These are phyloP conservation scores for Drosophila gunungcola DNA, from an alignment of 1,140 invertebrate species.

Conservation along the genomic window DNA sequence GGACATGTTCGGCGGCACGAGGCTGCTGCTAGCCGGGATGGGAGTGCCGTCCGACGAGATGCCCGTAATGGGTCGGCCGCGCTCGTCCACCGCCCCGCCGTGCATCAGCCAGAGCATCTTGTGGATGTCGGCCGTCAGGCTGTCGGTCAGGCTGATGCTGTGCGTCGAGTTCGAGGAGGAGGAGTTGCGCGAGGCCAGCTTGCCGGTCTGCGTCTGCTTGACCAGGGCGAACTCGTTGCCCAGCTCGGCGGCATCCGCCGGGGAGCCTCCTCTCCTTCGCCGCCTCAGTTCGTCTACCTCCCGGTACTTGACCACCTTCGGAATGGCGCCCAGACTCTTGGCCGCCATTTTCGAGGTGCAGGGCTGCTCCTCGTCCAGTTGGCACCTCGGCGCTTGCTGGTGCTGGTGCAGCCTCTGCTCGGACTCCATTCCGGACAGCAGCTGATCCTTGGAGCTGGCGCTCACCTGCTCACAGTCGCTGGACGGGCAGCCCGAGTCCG, in stretches of 20 bases:
- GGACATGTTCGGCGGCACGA: conserved; percentile 77
- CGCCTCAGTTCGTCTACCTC: conserved; percentile 75
- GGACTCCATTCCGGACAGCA: conserved; percentile 85
- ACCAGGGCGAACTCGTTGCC: conserved; percentile 55
- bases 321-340: conserved; percentile 90
- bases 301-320: conserved; percentile 86
- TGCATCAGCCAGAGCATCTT: conserved; percentile 83
- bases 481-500: conserved; percentile 79
- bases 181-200: conserved; percentile 66
- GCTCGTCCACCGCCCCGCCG: conserved; percentile 71
- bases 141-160: conserved; percentile 76
- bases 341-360: conserved; percentile 60
- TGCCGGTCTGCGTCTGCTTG: conserved; percentile 30
- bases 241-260: background rate
- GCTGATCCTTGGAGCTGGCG: conserved; percentile 88
- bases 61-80: conserved; percentile 65
- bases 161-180: conserved; percentile 77
- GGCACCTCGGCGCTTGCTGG: conserved; percentile 60
- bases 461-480: conserved; percentile 86
- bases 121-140: conserved; percentile 78
- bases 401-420: conserved; percentile 84
- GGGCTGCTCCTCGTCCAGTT: conserved; percentile 62
- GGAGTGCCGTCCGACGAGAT: conserved; percentile 59
- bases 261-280: conserved; percentile 20
- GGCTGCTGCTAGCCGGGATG: conserved; percentile 52